These are phyloP conservation scores for Embiotoca jacksoni DNA, from an alignment of 2,113 vertebrate species.

Conservation along the genomic window DNA sequence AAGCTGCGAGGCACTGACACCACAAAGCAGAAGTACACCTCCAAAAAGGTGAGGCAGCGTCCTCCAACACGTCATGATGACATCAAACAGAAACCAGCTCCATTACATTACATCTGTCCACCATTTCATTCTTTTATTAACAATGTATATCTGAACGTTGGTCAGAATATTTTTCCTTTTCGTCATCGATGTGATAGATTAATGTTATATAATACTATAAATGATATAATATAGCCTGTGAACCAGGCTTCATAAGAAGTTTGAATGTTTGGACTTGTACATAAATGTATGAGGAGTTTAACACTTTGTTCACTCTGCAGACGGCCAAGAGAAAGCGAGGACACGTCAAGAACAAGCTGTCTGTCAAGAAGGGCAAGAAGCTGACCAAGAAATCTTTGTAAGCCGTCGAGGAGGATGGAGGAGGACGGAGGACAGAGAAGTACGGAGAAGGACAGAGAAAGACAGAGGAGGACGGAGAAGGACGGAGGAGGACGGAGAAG, in stretches of 20 bases:
- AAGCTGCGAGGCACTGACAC: slow-evolving; percentile 91
- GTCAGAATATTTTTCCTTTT: too few relatives aligned
- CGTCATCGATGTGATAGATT: too few relatives aligned
- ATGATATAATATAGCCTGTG: too few relatives aligned
- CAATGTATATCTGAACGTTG: too few relatives aligned
- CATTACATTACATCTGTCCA: too few relatives aligned
- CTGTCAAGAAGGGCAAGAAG: slow-evolving; percentile 96
- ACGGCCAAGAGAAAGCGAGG: slow-evolving; percentile 97
- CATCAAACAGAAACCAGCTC: too few relatives aligned
- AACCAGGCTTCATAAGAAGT: too few relatives aligned
- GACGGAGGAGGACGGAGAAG: slow-evolving; percentile 21
- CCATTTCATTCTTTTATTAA: too few relatives aligned
- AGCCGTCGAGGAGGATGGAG: slow-evolving; percentile 14
- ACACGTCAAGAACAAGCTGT: slow-evolving; percentile 95
- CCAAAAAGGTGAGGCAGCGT: slow-evolving; percentile 91
- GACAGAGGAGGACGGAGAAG: slow-evolving; percentile 20
- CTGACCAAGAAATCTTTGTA: slow-evolving; percentile 85
- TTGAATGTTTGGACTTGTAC: too few relatives aligned
- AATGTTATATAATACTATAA: too few relatives aligned
- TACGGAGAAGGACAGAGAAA: slow-evolving; percentile 14
- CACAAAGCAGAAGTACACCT: slow-evolving; percentile 96
- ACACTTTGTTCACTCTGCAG: slow-evolving; percentile 72
- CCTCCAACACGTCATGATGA: too few relatives aligned
- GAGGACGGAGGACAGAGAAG: slow-evolving; percentile 33
- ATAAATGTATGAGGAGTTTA: too few relatives aligned